Base-by-base conservation (phyloP, 2,113 vertebrate species). In the Petaurus breviceps region DNA sequence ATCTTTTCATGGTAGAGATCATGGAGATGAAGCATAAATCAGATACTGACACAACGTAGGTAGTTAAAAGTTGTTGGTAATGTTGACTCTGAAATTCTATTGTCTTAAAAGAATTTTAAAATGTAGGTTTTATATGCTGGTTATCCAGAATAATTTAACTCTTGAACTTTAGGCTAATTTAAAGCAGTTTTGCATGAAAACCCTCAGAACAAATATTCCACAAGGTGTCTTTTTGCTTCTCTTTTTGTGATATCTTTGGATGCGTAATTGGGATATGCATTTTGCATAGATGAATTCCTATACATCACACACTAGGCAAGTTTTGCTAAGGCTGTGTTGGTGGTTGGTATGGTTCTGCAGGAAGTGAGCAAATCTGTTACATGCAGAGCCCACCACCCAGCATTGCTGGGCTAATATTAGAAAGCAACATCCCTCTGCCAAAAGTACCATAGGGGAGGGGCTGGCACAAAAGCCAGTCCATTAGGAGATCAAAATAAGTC, bases 21-120 rank as follows among this genome's bases (percentile, higher is more conserved):
- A 99, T 99, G 99, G 99, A 99, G 98, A 99, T 99, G 99, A 99
- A 99, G 93, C 99, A 99, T 97, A 99, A 99, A 98, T 99, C 99
- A 0, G 99, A 99, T 97, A 99, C 99, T 0, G 99, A 99, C 97
- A 99, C 99, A 92, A 98, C 99, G 99, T 99, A 97, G 98, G 99
- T 99, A 89, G 25, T 91, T 92, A 24, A 92, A n/a, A 51, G 25
- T 51, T 52, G 2, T 26, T 47, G 11, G 28, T 0, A 0, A 84
- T 61, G 11, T 50, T 9, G 89, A 89, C 24, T 53, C 9, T 95
- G 94, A 57, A 0, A 0, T 10, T 53, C 19, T 46, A 55, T 51
- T 51, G 31, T 37, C n/a, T 93, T 51, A 12, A 49, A 8, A 61
- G 57, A 61, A 31, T 31, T 57, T 61, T 46, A 92, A 49, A 37